These are phyloP conservation scores for Hippocampus zosterae DNA, from an alignment of 2,113 vertebrate species.

Conservation along the genomic window DNA sequence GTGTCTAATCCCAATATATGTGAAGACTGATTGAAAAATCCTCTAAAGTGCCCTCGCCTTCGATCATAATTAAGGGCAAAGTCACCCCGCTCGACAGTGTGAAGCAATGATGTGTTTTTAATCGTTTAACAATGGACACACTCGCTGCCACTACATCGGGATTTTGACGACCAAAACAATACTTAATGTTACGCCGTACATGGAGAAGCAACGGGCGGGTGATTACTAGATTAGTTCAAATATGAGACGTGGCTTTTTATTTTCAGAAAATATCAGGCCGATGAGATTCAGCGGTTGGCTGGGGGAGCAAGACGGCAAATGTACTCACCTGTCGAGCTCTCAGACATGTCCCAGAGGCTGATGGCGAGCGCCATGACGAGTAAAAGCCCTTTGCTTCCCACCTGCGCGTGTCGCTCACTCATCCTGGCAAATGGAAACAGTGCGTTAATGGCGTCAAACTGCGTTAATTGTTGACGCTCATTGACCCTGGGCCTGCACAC, in stretches of 20 bases:
- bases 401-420: constrained; percentile 85
- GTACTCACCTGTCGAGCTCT: constrained; percentile 80
- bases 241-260: too few species aligned
- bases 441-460: background rate
- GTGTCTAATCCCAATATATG: background rate
- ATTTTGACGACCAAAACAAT: background rate
- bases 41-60: background rate
- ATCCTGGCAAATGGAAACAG: constrained; percentile 75
- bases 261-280: background rate
- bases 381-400: constrained; percentile 85
- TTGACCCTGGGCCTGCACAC: too few species aligned
- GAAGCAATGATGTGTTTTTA: background rate
- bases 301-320: background rate
- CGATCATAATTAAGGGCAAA: background rate
- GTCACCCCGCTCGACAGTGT: background rate
- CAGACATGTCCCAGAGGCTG: constrained; percentile 83
- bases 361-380: constrained; percentile 88
- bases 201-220: too few species aligned
- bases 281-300: background rate
- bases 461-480: too few species aligned
- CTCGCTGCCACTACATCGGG: background rate
- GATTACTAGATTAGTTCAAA: too few species aligned
- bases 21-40: background rate
- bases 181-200: background rate
- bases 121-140: background rate